These are phyloP conservation scores for Noctuana brunneofusca DNA, from an alignment of 2,888 invertebrate species.

Conservation along the genomic window DNA sequence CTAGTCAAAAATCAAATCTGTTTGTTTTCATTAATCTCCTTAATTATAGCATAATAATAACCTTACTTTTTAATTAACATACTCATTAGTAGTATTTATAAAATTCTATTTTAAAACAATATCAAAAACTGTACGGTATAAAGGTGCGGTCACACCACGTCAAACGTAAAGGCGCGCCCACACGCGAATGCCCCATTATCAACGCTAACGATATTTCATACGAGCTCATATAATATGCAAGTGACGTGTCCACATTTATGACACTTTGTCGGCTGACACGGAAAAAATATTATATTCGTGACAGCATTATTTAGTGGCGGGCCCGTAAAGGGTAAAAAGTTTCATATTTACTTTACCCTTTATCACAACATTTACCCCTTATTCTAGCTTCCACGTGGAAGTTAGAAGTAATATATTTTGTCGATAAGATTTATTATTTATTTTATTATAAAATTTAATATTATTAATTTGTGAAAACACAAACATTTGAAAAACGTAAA, in stretches of 20 bases:
- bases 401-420: constrained; percentile 3
- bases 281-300: constrained; percentile 48
- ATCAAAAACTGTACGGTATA: constrained; percentile 38
- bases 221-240: constrained; percentile 69
- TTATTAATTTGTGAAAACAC: no score
- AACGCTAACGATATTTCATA: constrained; percentile 66
- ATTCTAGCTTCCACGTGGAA: neutral
- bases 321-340: constrained; percentile 47
- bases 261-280: constrained; percentile 60
- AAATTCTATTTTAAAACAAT: constrained; percentile 37
- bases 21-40: constrained; percentile 17
- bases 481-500: neutral
- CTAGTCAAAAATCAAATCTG: neutral
- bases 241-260: constrained; percentile 70
- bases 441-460: no score
- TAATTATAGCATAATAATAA: constrained; percentile 38
- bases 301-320: constrained; percentile 57
- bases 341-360: constrained; percentile 13
- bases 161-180: constrained; percentile 60
- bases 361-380: neutral
- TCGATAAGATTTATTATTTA: neutral
- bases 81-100: constrained; percentile 40
- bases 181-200: constrained; percentile 75
- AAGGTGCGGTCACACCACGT: constrained; percentile 55
- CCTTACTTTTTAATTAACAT: constrained; percentile 43